These are phyloP conservation scores for Phodopus roborovskii DNA, from an alignment of 2,113 vertebrate genomes.

Conservation along the genomic window DNA sequence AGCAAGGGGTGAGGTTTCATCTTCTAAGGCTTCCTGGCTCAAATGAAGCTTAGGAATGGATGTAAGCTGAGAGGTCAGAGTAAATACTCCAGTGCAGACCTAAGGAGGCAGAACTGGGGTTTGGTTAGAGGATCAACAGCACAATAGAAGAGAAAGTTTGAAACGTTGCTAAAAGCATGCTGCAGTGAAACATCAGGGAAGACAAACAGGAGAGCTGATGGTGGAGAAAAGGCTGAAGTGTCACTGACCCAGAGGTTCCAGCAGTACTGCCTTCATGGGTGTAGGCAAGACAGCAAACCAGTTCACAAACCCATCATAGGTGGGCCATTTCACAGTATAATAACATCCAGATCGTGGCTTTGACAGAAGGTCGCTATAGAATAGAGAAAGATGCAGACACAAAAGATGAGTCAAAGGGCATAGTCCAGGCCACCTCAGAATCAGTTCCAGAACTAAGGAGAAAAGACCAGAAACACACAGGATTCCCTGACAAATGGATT, in stretches of 20 bases:
- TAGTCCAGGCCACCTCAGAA: neutral
- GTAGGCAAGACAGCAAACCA: neutral
- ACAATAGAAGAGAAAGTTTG: neutral
- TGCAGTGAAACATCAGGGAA: neutral
- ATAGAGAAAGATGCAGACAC: neutral
- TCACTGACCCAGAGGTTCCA: neutral
- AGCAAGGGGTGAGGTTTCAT: neutral
- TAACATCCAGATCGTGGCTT: neutral
- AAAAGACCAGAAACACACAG: rapidly evolving
- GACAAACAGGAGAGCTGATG: neutral
- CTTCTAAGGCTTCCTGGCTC: neutral
- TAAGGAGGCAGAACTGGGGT: neutral
- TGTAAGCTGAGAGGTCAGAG: neutral
- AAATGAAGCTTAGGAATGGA: neutral
- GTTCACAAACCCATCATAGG: neutral
- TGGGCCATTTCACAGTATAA: too few species aligned
- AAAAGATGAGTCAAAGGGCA: neutral
- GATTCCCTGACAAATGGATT: neutral
- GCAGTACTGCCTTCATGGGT: rapidly evolving
- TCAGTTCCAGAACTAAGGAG: neutral
- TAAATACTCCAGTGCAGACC: neutral
- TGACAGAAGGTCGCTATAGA: neutral
- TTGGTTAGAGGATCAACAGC: neutral
- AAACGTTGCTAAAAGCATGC: neutral
- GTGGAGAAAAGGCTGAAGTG: neutral